Base-by-base conservation (phyloP, 92 coral and sea anemone genomes). In the Zoanthus sansibaricus region DNA sequence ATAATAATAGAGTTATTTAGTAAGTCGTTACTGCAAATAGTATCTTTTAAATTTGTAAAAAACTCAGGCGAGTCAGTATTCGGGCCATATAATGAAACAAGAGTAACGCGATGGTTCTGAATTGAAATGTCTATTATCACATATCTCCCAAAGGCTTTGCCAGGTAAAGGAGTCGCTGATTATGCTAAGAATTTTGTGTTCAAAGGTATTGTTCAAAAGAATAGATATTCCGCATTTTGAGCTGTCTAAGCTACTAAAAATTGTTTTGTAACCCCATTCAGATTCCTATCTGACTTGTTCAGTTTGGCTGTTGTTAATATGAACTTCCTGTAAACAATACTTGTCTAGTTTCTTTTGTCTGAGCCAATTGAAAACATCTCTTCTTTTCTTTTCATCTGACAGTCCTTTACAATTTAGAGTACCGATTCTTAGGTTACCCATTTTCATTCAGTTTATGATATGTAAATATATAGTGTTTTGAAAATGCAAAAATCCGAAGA, bases 371-470 rank as follows among this genome's bases (percentile, higher is more conserved):
- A 75, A 20, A 17, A 47, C 59, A 75, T 75, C 18, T 51, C 17
- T 18, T 52, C 78, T 46, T 49, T 52, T 49, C 80, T 51, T 76
- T 52, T 76, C 45, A 30, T 20, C 47, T 49, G 66, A 76, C 64
- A 76, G 66, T 55, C 82, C 82, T 55, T 76, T 76, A 30, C 80
- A 21, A 76, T 21, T 76, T 76, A 76, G 44, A 20, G 66, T 76
- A 76, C 66, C 45, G 12, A 51, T 76, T 76, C 82, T 18, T 76
- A 52, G 45, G 18, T 76, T 76, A 49, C 25, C 64, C 67, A 76
- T 52, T 72, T 31, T 72, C 76, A 72, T 72, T 20, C 54, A 72
- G 49, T 72, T 3, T 72, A 72, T 72, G 52, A 44, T 72, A 42
- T 37, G 52, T 5, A 37, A 72, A 72, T 72, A 72, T 72, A 71